Conservation (phyloP, 1,140 invertebrate species). For the Drosophila repleta region DNA sequence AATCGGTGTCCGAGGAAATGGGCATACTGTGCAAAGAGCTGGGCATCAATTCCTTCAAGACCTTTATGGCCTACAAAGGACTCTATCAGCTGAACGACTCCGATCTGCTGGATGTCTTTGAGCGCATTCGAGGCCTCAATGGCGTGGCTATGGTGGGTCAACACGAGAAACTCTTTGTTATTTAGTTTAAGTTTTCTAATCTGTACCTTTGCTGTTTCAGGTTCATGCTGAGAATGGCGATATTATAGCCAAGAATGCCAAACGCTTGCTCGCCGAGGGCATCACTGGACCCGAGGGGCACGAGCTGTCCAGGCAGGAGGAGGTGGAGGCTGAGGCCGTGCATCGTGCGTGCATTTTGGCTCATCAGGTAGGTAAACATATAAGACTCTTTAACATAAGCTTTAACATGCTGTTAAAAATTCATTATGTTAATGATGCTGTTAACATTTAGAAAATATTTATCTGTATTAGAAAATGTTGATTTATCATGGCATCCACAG, state of each 20-base stretch:
- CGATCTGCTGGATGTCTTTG: slow-evolving; percentile 94
- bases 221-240: slow-evolving; percentile 99
- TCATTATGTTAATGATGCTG: too few relatives aligned
- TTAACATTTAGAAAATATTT: too few relatives aligned
- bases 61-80: slow-evolving; percentile 99
- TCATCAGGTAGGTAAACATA: slow-evolving; percentile 88
- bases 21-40: slow-evolving; percentile 90
- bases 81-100: slow-evolving; percentile 93
- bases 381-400: too few relatives aligned
- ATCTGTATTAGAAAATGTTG: neutral
- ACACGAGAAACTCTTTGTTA: neutral
- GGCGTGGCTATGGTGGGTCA: slow-evolving; percentile 90
- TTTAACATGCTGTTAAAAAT: too few relatives aligned
- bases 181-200: too few relatives aligned
- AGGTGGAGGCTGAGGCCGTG: slow-evolving; percentile 98
- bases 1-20: slow-evolving; percentile 92
- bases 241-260: slow-evolving; percentile 95
- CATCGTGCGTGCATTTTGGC: slow-evolving; percentile 97
- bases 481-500: too few relatives aligned
- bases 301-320: slow-evolving; percentile 96
- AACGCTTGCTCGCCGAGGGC: slow-evolving; percentile 93
- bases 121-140: slow-evolving; percentile 91
- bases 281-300: slow-evolving; percentile 99
- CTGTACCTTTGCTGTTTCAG: slow-evolving; percentile 65
- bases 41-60: slow-evolving; percentile 99